Evolutionary conservation across 1,140 invertebrate species (phyloP).

Genomic region (Aphaenogaster floridana): DNA sequence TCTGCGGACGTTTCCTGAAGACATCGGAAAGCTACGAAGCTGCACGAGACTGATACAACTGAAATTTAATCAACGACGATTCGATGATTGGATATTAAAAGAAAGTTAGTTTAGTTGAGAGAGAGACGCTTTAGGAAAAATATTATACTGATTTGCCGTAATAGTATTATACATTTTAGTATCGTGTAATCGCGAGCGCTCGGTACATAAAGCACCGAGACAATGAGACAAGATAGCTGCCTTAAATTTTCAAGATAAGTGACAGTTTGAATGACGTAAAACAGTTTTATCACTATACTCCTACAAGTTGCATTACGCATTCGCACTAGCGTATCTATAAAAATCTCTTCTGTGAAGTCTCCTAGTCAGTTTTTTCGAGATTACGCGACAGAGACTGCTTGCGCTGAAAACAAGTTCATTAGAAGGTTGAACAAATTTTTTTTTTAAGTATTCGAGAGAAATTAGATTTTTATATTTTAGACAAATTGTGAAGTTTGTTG

Average conservation of each 20-base stretch:
- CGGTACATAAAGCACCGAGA: constrained; percentile 45
- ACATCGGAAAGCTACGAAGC: not conserved
- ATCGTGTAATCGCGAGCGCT: not conserved
- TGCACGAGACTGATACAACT: not conserved
- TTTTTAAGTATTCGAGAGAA: not conserved
- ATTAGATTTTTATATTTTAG: constrained; percentile 39
- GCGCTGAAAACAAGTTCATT: not conserved
- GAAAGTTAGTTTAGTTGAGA: not conserved
- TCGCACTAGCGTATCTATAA: constrained; percentile 33
- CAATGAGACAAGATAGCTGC: constrained; percentile 67
- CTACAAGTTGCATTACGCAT: constrained; percentile 44
- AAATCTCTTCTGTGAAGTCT: constrained; percentile 4
- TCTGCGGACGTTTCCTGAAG: not conserved
- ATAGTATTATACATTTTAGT: not conserved
- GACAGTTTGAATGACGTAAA: constrained; percentile 53
- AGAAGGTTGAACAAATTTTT: not conserved
- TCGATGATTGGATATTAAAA: constrained; percentile 23
- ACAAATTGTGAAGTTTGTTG: constrained; percentile 4
- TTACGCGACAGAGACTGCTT: not conserved
- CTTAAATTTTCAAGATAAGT: constrained; percentile 68
- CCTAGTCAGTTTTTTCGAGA: constrained; percentile 31
- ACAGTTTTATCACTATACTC: constrained; percentile 58
- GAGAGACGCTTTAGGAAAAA: not conserved
- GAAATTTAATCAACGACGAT: not conserved
- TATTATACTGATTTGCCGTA: constrained; percentile 8